Evolutionary conservation across 2,113 vertebrate species (phyloP), one percentile per base, ranked within the genome.

Genomic region (Illadopsis cleaveri): DNA sequence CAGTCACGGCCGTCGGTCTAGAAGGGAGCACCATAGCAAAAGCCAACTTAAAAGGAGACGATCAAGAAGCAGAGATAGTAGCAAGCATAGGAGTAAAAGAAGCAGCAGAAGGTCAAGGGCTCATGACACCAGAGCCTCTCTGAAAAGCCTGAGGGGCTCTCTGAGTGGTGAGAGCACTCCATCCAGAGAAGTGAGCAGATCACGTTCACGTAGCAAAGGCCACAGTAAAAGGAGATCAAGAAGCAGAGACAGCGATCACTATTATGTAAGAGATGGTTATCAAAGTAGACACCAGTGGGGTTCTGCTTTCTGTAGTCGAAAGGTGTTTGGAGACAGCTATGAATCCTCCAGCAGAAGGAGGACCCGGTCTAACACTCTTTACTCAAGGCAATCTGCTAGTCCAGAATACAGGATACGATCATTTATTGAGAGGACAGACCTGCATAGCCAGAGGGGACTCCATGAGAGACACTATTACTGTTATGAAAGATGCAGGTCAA

Each of bases 241-340:
- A 91, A 98, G 97, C 16, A 97, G 97, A 93, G 98, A 98, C 20
- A 90, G 83, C 6, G 98, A 98, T 90, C 95, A 84, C 71, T 97
- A 97, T 38, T 98, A 98, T 38, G 81, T 96, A 57, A 97, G 97
- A 87, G 97, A 98, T 57, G 96, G 80, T 90, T 98, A 97, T 27
- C 97, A 96, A 86, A 96, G 93, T 64, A 97, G 85, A 65, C 98
- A 98, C 45, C 97, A 97, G 35, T 98, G 98, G 97, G 97, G 98
- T 31, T 98, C 98, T 64, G 97, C 97, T 86, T 98, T 97, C 65
- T 98, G 99, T 58, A 98, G 97, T 92, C 96, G 96, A 90, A 98
- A 98, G 66, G 40, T 79, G 7, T 96, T 98, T 7, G 97, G 97
- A 85, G 98, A 97, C 65, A 91, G 97, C 28, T 98, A 95, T 23